These are phyloP conservation scores for Cheilosia vernalis DNA, from an alignment of 2,888 invertebrate species.

Conservation along the genomic window DNA sequence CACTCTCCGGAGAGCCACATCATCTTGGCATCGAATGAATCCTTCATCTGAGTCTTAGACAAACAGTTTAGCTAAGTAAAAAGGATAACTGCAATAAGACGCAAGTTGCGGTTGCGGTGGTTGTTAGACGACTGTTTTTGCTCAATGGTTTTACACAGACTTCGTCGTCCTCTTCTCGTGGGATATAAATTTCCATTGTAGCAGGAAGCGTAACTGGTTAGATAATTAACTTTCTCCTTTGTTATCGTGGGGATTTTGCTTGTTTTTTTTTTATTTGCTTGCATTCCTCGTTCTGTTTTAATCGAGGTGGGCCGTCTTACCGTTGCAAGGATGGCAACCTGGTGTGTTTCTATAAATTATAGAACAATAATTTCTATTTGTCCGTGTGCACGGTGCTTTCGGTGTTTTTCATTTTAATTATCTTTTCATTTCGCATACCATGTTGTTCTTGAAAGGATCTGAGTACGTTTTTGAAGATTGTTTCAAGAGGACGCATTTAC, in stretches of 20 bases:
- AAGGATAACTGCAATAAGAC: slow-evolving; percentile 52
- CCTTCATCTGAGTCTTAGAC: slow-evolving; percentile 65
- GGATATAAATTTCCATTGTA: slow-evolving; percentile 71
- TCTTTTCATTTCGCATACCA: slow-evolving; percentile 8
- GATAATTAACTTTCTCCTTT: slow-evolving; percentile 72
- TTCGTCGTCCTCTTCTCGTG: slow-evolving; percentile 22
- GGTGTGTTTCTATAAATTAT: slow-evolving; percentile 49
- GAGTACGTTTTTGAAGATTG: too few relatives aligned
- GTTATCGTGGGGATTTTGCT: slow-evolving; percentile 37
- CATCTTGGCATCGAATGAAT: slow-evolving; percentile 58
- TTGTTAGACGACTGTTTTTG: slow-evolving; percentile 29
- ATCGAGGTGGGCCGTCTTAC: not conserved
- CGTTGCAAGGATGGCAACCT: not conserved
- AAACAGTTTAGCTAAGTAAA: slow-evolving; percentile 73
- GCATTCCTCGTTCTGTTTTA: not conserved
- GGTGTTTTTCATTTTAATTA: slow-evolving; percentile 45
- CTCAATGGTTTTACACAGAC: slow-evolving; percentile 11
- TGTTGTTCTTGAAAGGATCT: not conserved
- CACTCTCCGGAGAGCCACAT: slow-evolving; percentile 11
- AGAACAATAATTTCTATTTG: slow-evolving; percentile 69
- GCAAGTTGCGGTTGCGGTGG: slow-evolving; percentile 17
- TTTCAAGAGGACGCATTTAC: too few relatives aligned
- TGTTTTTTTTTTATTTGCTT: not conserved
- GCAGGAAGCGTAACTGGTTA: slow-evolving; percentile 71
- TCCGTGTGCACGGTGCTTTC: slow-evolving; percentile 22